These are phyloP conservation scores for Rhabdomys dilectus DNA, from an alignment of 2,113 vertebrate genomes.

Conservation along the genomic window DNA sequence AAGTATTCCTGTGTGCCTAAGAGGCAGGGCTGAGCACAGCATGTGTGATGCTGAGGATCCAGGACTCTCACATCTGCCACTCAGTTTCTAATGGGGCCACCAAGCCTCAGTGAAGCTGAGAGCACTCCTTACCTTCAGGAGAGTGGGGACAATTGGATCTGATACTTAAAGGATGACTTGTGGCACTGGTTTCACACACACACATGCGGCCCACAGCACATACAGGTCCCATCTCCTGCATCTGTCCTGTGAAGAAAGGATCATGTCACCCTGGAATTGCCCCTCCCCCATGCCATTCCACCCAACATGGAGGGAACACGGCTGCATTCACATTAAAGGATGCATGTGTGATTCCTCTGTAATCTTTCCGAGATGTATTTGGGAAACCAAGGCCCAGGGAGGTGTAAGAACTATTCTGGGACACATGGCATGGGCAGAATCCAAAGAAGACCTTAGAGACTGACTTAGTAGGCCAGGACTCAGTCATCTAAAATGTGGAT, in stretches of 20 bases:
- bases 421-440: not conserved
- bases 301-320: not conserved
- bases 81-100: no score
- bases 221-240: no score
- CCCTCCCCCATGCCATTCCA: not conserved
- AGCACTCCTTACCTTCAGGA: not conserved
- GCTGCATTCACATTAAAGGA: not conserved
- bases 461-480: not conserved
- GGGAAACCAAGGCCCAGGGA: not conserved
- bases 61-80: no score
- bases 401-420: not conserved
- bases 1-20: no score
- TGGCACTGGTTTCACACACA: not conserved
- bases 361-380: not conserved
- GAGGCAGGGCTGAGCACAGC: not conserved
- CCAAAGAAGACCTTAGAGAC: not conserved
- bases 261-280: not conserved
- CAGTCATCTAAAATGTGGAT: not conserved
- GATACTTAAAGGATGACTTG: not conserved
- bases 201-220: not conserved
- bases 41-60: not conserved
- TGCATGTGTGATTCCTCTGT: not conserved
- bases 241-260: not conserved
- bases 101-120: not conserved
- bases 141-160: not conserved